Evolutionary conservation across 2,888 invertebrate genomes (phyloP), one percentile per base, ranked within the genome.

Genomic region (Drosophila nr. perissopoda): DNA sequence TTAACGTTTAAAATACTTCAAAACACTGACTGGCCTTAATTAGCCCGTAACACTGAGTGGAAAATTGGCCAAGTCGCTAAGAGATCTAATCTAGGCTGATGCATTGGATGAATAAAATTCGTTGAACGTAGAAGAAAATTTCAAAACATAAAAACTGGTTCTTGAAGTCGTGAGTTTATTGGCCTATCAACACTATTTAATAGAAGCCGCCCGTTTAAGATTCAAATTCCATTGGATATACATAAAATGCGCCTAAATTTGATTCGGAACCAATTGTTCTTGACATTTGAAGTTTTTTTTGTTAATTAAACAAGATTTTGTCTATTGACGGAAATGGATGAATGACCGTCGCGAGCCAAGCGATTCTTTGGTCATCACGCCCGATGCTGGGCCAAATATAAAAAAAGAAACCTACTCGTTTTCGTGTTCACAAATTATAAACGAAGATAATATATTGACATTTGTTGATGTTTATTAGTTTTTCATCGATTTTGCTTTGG

Each of bases 401-500:
- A 40, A 46, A 21, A n/a, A 16, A 36, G 0, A 18, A 38, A 40
- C 13, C 8, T 3, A 21, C 56, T 67, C 33, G 42, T 10, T n/a
- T 53, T 18, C 27, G 48, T 58, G 29, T 31, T 25, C 27, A 36
- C 60, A 67, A 61, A 70, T 63, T 67, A 63, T 31, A 58, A 62
- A 66, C 34, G 25, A 33, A 63, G 42, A 57, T 63, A 69, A 57
- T 38, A 67, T 74, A 80, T 79, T 76, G 77, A 67, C 70, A 74
- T 64, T 87, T 73, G 84, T 71, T 74, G 82, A 75, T 87, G 80
- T 58, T 77, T 85, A 84, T 85, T 82, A 74, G 77, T 69, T 89
- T 82, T 74, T 89, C 82, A 72, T 75, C 60, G 80, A 74, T 68
- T 79, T 70, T 51, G 82, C 70, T 83, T 73, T 74, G 82, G 63